Percentiles rank a stretch among this genome's conserved stretches.
phyloP scores from a whole-genome alignment of 2,797 vertebrate species.

The Echiichthys vipera region DNA sequence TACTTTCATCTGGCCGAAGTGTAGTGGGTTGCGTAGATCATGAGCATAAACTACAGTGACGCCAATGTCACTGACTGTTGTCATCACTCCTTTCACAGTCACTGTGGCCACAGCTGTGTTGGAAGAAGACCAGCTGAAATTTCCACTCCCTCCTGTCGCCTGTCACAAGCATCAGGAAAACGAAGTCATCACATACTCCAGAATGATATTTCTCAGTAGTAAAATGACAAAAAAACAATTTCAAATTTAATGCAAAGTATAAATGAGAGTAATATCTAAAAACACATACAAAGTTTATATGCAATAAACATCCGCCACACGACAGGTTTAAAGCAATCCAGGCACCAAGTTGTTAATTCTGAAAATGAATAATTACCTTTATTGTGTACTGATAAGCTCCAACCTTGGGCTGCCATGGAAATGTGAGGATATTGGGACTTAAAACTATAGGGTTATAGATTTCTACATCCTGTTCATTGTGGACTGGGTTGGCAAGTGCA shows the following conservation, averaged over 20 bases:
- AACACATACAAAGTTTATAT: neutral
- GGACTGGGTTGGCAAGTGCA: slow-evolving; percentile 85
- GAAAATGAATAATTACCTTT: slow-evolving; percentile 82
- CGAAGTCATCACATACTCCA: neutral
- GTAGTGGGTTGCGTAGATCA: slow-evolving; percentile 90
- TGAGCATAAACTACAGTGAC: slow-evolving; percentile 89
- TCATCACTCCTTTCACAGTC: slow-evolving; percentile 94
- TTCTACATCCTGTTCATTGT: slow-evolving; percentile 95
- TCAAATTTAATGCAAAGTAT: neutral
- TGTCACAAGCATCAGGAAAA: slow-evolving; percentile 61
- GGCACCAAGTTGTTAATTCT: neutral
- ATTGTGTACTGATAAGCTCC: slow-evolving; percentile 94
- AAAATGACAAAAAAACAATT: neutral
- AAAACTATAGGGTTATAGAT: slow-evolving; percentile 93
- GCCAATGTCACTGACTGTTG: slow-evolving; percentile 90
- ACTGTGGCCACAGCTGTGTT: slow-evolving; percentile 90
- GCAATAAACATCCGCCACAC: neutral
- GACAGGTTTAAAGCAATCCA: neutral
- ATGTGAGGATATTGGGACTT: slow-evolving; percentile 90
- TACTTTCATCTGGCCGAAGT: slow-evolving; percentile 95
- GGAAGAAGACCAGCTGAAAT: slow-evolving; percentile 95
- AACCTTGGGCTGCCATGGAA: slow-evolving; percentile 96
- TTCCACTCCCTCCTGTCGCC: slow-evolving; percentile 95
- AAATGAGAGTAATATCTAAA: neutral
- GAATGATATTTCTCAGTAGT: neutral